Evolutionary conservation across 1,140 invertebrate species (phyloP).

Genomic region (Amphibalanus amphitrite): DNA sequence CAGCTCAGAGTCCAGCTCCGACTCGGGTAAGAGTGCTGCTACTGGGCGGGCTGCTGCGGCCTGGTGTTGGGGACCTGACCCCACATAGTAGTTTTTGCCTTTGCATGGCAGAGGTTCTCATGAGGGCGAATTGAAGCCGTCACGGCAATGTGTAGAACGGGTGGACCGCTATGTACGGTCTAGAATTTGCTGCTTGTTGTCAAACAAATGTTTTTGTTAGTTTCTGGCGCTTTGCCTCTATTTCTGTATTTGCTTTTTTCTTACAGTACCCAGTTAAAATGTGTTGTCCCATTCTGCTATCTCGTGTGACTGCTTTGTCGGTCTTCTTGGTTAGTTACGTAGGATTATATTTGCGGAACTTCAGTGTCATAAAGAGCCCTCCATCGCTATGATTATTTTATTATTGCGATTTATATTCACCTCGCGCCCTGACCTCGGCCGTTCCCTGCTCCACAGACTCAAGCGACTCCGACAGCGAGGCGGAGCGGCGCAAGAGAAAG

Average conservation of each 20-base stretch:
- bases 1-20: slow-evolving; percentile 18
- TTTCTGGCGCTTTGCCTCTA: too few relatives aligned
- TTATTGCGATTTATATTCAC: slow-evolving; percentile 4
- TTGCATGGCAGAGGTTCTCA: too few relatives aligned
- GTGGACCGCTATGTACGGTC: background rate
- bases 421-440: slow-evolving; percentile 11
- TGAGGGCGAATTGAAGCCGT: slow-evolving; percentile 4
- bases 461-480: slow-evolving; percentile 22
- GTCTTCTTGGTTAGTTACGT: background rate
- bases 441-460: slow-evolving; percentile 22
- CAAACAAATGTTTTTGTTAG: background rate
- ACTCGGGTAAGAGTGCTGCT: slow-evolving; percentile 13
- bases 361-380: too few relatives aligned
- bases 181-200: too few relatives aligned
- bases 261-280: too few relatives aligned
- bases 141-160: slow-evolving; percentile 8
- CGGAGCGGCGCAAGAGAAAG: slow-evolving; percentile 6
- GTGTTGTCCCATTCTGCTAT: too few relatives aligned
- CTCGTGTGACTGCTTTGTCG: background rate
- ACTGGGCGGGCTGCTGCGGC: slow-evolving; percentile 10
- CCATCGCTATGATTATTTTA: background rate
- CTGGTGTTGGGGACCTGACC: background rate
- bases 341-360: background rate
- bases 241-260: too few relatives aligned
- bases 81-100: too few relatives aligned